These are phyloP conservation scores for Siniperca chuatsi DNA, from an alignment of 2,113 vertebrate genomes.

Conservation along the genomic window DNA sequence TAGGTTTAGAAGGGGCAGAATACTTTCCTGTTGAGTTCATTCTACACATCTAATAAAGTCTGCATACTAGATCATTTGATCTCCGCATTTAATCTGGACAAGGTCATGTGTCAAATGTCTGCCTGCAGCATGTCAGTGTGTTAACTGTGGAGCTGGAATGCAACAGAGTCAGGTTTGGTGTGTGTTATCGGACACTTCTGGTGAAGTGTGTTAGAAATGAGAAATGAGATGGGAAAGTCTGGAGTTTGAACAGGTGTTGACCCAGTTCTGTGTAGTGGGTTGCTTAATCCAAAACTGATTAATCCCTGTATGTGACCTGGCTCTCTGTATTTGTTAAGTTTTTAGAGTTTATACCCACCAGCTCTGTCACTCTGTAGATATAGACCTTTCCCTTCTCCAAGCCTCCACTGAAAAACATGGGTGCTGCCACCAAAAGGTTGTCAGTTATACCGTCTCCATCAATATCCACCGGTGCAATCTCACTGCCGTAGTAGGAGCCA, in stretches of 20 bases:
- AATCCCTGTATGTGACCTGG: conserved; percentile 1
- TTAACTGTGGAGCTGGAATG: conserved; percentile 55
- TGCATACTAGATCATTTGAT: conserved; percentile 50
- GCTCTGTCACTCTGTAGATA: conserved; percentile 88
- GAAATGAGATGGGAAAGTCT: conserved; percentile 26
- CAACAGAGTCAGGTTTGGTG: conserved; percentile 32
- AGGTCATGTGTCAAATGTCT: conserved; percentile 69
- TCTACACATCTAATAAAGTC: conserved; percentile 60
- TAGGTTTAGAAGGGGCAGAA: conserved; percentile 68
- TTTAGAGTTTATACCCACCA: conserved; percentile 70
- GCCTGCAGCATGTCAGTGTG: conserved; percentile 39
- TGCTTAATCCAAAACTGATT: neutral
- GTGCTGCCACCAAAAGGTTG: conserved; percentile 92
- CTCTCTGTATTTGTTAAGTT: conserved; percentile 6
- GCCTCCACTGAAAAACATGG: conserved; percentile 96
- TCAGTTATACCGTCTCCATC: conserved; percentile 90
- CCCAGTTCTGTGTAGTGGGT: conserved; percentile 20
- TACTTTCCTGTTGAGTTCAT: conserved; percentile 83
- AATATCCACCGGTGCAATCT: conserved; percentile 91
- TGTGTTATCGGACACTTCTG: conserved; percentile 37
- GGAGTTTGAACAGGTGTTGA: conserved; percentile 71
- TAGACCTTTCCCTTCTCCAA: conserved; percentile 93
- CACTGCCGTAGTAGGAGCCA: conserved; percentile 96
- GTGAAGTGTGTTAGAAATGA: conserved; percentile 40
- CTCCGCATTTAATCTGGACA: conserved; percentile 50